Evolutionary conservation across 2,888 invertebrate species (phyloP).

Genomic region (Liopterus haemorrhoidalis): DNA sequence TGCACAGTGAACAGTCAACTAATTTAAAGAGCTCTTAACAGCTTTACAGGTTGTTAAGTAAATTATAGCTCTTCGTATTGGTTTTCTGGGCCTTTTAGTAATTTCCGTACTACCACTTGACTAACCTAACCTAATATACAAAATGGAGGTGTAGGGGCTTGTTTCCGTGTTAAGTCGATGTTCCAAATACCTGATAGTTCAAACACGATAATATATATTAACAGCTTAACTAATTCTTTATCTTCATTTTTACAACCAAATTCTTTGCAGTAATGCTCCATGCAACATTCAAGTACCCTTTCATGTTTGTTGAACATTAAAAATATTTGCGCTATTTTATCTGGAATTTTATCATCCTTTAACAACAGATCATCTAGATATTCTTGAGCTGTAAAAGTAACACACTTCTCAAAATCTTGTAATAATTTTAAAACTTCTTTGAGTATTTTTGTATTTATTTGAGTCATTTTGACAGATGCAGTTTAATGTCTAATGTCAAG

Average conservation of each 20-base stretch:
- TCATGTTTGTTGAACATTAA: slow-evolving; percentile 34
- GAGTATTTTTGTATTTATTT: slow-evolving; percentile 25
- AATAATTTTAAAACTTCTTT: slow-evolving; percentile 32
- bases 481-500: too few species aligned
- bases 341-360: slow-evolving; percentile 12
- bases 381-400: slow-evolving; percentile 31
- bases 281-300: slow-evolving; percentile 32
- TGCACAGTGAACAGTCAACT: too few species aligned
- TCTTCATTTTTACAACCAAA: slow-evolving; percentile 29
- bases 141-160: too few species aligned
- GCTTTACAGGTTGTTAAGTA: too few species aligned
- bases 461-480: too few species aligned
- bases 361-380: slow-evolving; percentile 29
- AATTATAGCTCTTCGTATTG: too few species aligned
- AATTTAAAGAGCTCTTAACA: too few species aligned
- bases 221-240: slow-evolving; percentile 31
- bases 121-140: too few species aligned
- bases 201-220: slow-evolving; percentile 37
- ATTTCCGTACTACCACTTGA: too few species aligned
- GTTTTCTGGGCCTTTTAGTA: too few species aligned
- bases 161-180: too few species aligned
- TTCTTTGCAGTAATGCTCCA: slow-evolving; percentile 29
- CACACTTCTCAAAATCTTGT: slow-evolving; percentile 27
- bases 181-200: too few species aligned
- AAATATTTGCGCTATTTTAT: slow-evolving; percentile 25